phyloP scores from a whole-genome alignment of 2,888 invertebrate genomes.

The Adela reaumurella region DNA sequence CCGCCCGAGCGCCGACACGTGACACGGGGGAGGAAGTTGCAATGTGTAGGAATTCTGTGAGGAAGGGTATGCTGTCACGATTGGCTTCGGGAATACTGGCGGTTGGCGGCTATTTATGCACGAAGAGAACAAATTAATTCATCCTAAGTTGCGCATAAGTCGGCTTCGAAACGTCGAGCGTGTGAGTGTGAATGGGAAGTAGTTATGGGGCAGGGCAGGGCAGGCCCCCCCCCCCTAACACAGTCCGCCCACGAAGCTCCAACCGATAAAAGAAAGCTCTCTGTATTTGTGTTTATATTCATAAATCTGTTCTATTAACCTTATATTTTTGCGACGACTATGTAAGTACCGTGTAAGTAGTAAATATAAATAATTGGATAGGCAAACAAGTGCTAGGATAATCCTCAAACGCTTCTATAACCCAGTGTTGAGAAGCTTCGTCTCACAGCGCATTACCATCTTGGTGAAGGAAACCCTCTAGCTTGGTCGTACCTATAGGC shows the following conservation, averaged over 20 bases:
- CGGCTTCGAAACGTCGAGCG: neutral
- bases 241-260: neutral
- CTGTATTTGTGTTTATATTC: no score
- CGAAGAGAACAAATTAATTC: constrained; percentile 57
- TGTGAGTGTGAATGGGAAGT: neutral
- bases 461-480: no score
- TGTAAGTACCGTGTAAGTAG: no score
- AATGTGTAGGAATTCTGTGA: constrained; percentile 47
- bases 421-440: no score
- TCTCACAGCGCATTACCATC: no score
- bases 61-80: constrained; percentile 14
- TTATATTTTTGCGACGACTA: no score
- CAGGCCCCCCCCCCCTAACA: neutral
- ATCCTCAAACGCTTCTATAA: no score
- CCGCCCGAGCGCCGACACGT: constrained; percentile 5
- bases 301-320: no score
- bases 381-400: no score
- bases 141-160: constrained; percentile 29
- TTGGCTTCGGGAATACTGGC: constrained; percentile 48
- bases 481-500: no score
- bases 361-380: no score
- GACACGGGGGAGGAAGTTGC: constrained; percentile 36
- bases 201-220: neutral
- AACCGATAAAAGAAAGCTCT: neutral
- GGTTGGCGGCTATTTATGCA: constrained; percentile 45